Evolutionary conservation across 2,797 vertebrate genomes (phyloP), one percentile per base, ranked within the genome.

Genomic region (Buphagus erythrorhynchus): DNA sequence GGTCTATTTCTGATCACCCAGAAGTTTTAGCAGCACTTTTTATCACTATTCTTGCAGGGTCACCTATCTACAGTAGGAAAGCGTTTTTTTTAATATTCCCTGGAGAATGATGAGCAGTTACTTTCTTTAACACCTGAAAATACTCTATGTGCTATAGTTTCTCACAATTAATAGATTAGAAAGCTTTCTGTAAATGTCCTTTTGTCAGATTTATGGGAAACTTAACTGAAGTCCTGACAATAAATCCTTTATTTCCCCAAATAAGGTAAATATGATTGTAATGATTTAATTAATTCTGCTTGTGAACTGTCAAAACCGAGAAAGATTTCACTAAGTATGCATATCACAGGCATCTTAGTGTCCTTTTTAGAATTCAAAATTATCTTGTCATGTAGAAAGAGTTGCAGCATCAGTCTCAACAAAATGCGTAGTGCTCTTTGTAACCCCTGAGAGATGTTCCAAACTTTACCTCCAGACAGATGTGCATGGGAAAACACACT

Each of bases 361-460:
- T 40, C 16, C 4, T 48, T 77, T 84, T 48, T 13, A 62, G 15
- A 88, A 33, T 66, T 11, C 7, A 40, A 52, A 69, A 36, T 57
- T 11, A 11, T 54, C 63, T 76, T 77, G 1, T 51, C 26, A 52
- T 16, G 3, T 46, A 66, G 33, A 77, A 63, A 67, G 11, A n/a
- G 25, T 16, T 38, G n/a, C 19, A 87, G 24, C 31, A 52, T 84
- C 26, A 59, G 12, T 42, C 49, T 72, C 22, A 35, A 71, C 22
- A 40, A 71, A 78, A 58, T 19, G 3, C 0, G 0, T 19, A 40
- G 11, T 31, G 8, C 0, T 57, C 1, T 40, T 85, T 35, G 45
- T 40, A 81, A 40, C 2, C 17, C 5, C n/a, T 36, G 16, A 66
- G 42, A 61, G 13, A 38, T 43, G 9, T 38, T 84, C 36, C 38